A percentile compares a stretch with the other conserved stretches of the same genome.
Evolutionary conservation across 2,888 invertebrate genomes (phyloP).

Genomic region (Uloborus plumipes): DNA sequence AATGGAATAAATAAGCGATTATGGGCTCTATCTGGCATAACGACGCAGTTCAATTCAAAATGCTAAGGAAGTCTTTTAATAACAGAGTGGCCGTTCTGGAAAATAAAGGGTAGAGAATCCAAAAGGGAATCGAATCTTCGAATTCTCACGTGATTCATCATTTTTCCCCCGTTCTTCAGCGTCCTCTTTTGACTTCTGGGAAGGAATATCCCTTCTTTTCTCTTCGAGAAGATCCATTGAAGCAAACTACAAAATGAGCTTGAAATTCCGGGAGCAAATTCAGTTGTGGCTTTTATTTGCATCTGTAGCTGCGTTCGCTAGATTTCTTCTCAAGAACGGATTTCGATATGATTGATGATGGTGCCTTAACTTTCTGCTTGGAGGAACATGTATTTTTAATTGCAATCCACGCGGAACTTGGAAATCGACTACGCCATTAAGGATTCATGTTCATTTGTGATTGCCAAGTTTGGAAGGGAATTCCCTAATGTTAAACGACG

Average conservation of each 20-base stretch:
- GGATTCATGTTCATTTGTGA: too few species aligned
- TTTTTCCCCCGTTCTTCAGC: conserved; percentile 7
- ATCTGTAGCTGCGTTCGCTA: background rate
- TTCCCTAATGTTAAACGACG: too few species aligned
- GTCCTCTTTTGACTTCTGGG: conserved; percentile 7
- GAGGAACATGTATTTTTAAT: too few species aligned
- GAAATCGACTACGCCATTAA: too few species aligned
- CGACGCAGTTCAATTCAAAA: background rate
- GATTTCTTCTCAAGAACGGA: background rate
- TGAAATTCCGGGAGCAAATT: conserved; percentile 3
- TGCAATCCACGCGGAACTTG: too few species aligned
- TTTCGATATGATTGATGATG: conserved; percentile 13
- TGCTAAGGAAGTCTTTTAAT: background rate
- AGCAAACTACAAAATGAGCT: conserved; percentile 12
- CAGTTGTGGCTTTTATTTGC: conserved; percentile 16
- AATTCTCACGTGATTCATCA: conserved; percentile 22
- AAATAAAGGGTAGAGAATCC: too few species aligned
- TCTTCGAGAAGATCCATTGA: conserved; percentile 1
- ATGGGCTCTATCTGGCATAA: background rate
- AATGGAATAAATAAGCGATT: background rate
- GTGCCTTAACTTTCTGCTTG: too few species aligned
- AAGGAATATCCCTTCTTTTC: background rate
- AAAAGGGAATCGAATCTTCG: background rate
- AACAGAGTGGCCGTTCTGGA: background rate
- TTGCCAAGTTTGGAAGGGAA: too few species aligned